Percentiles rank a stretch among this genome's conserved stretches.
Evolutionary conservation across 2,113 vertebrate genomes (phyloP).

Genomic region (Carassius auratus): DNA sequence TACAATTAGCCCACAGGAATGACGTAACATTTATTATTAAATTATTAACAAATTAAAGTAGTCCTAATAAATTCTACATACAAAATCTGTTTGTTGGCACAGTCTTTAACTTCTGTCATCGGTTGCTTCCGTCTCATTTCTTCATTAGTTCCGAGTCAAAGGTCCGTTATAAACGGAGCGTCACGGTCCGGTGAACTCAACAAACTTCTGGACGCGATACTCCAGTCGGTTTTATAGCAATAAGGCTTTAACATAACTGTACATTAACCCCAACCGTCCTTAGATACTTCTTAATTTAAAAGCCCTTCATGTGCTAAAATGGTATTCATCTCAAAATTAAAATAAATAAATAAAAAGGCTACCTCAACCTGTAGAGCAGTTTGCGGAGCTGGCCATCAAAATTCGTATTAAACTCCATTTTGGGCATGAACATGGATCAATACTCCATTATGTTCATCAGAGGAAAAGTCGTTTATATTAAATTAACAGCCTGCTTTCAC

Average conservation of each 20-base stretch:
- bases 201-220: neutral
- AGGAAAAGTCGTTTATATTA: neutral
- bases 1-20: neutral
- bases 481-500: neutral
- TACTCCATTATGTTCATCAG: constrained; percentile 14
- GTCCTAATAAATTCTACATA: neutral
- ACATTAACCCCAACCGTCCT: neutral
- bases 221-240: neutral
- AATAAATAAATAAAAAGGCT: too few relatives aligned
- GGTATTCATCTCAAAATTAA: neutral
- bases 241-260: neutral
- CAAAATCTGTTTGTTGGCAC: constrained; percentile 33
- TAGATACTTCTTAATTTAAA: neutral
- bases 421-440: too few relatives aligned
- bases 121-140: constrained; percentile 64
- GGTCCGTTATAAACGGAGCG: constrained; percentile 19
- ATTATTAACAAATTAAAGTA: constrained; percentile 9
- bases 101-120: constrained; percentile 72
- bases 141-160: constrained; percentile 54
- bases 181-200: constrained; percentile 31
- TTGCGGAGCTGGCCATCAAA: constrained; percentile 15
- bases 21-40: too few relatives aligned
- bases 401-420: neutral
- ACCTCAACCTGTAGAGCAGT: neutral
- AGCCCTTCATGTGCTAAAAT: neutral